Percentiles rank a stretch among this genome's conserved stretches.
These are phyloP conservation scores for Cyanoderma ruficeps DNA, from an alignment of 2,113 vertebrate species.

Conservation along the genomic window DNA sequence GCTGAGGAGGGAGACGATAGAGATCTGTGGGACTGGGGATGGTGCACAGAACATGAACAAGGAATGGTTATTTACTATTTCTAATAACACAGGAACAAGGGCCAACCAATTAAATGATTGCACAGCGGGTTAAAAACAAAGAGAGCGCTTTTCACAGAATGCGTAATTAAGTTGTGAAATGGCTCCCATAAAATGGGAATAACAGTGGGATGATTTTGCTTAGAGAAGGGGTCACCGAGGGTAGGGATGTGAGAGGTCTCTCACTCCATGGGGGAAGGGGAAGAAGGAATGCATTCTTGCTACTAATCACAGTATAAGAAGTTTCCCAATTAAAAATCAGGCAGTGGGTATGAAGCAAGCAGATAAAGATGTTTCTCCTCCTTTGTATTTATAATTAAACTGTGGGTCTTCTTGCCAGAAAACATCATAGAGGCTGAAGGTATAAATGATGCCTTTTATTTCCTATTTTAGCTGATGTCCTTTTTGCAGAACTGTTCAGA, in stretches of 20 bases:
- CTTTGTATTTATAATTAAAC: constrained; percentile 50
- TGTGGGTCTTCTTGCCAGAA: constrained; percentile 40
- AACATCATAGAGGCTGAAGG: not conserved
- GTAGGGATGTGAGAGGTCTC: constrained; percentile 23
- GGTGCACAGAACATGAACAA: not conserved
- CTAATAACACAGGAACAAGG: constrained; percentile 58
- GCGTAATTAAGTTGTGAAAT: constrained; percentile 63
- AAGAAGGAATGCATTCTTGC: not conserved
- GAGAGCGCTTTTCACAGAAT: constrained; percentile 53
- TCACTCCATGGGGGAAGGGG: not conserved
- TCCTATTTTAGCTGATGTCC: not conserved
- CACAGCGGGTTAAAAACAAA: constrained; percentile 56
- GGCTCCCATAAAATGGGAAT: constrained; percentile 57
- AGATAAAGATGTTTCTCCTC: constrained; percentile 23
- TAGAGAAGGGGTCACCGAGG: not conserved
- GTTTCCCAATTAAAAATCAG: constrained; percentile 43
- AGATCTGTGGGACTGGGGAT: not conserved
- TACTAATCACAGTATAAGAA: not conserved
- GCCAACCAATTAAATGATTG: constrained; percentile 67
- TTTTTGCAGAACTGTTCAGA: not conserved
- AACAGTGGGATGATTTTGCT: constrained; percentile 24
- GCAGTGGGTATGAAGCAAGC: not conserved
- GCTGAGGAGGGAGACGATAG: constrained; percentile 1
- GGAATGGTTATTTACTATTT: constrained; percentile 67
- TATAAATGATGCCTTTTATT: constrained; percentile 15